phyloP scores from a whole-genome alignment of 2,888 invertebrate genomes.

The Drosophila austrosaltans region DNA sequence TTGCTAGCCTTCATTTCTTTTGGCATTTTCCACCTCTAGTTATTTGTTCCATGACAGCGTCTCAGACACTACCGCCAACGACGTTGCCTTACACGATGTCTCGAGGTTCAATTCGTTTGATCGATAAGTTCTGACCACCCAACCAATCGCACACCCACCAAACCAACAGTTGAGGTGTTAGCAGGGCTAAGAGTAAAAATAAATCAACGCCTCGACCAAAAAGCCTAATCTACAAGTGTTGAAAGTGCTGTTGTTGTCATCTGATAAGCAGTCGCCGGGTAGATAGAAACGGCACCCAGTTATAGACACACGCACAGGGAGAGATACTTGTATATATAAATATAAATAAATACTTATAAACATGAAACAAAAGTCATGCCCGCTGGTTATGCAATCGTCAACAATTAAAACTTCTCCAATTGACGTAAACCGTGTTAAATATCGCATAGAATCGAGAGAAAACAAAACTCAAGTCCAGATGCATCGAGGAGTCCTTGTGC shows the following conservation, averaged over 20 bases:
- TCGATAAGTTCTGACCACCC: constrained; percentile 37
- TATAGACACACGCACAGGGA: constrained; percentile 13
- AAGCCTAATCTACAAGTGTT: constrained; percentile 56
- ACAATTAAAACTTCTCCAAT: constrained; percentile 41
- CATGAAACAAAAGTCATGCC: constrained; percentile 20
- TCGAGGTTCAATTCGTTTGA: constrained; percentile 19
- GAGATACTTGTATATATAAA: not conserved
- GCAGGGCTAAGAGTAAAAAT: constrained; percentile 37
- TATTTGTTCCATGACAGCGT: constrained; percentile 9
- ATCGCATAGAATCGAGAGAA: constrained; percentile 42
- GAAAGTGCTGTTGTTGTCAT: constrained; percentile 54
- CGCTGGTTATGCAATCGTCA: constrained; percentile 41
- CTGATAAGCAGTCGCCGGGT: constrained; percentile 41
- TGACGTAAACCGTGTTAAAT: constrained; percentile 51
- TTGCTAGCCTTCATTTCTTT: not conserved
- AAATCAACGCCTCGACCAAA: constrained; percentile 40
- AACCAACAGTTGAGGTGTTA: constrained; percentile 6
- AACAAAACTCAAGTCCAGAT: not conserved
- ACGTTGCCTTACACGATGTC: constrained; percentile 15
- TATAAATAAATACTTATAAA: constrained; percentile 25
- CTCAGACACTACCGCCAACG: constrained; percentile 22
- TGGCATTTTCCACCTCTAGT: not conserved
- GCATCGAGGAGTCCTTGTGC: constrained; percentile 37
- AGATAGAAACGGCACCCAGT: constrained; percentile 40
- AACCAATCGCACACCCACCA: not conserved